Evolutionary conservation across 2,113 vertebrate species (phyloP).

Genomic region (Equus quagga): DNA sequence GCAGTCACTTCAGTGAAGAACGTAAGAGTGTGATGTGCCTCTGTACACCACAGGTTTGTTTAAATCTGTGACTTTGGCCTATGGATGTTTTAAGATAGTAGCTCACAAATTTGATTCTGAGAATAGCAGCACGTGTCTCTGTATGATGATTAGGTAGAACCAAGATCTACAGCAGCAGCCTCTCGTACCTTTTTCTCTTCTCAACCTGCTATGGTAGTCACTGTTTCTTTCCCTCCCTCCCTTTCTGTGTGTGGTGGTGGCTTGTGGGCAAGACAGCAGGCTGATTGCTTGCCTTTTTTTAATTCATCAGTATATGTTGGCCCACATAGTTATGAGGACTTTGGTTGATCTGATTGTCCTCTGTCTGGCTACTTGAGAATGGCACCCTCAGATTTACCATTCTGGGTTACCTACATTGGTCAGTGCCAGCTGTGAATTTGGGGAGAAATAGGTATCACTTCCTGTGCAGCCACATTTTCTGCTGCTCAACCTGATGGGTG

Average conservation of each 20-base stretch:
- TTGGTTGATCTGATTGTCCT: not conserved
- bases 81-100: not conserved
- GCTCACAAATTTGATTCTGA: not conserved
- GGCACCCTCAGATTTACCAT: no score
- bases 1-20: no score
- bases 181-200: not conserved
- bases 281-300: not conserved
- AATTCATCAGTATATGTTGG: no score
- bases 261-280: not conserved
- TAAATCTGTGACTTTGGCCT: not conserved
- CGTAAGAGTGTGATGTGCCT: not conserved
- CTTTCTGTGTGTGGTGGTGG: accelerated
- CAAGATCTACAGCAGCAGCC: no score
- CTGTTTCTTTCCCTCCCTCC: not conserved
- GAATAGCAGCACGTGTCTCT: accelerated
- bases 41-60: not conserved
- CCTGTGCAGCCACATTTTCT: not conserved
- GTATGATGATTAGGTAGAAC: accelerated
- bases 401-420: no score
- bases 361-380: not conserved
- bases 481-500: not conserved
- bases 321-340: not conserved
- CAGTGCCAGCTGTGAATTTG: not conserved
- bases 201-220: accelerated
- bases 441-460: not conserved